Evolutionary conservation across 2,797 vertebrate genomes (phyloP), one percentile per base, ranked within the genome.

Genomic region (Poeciliopsis infans): DNA sequence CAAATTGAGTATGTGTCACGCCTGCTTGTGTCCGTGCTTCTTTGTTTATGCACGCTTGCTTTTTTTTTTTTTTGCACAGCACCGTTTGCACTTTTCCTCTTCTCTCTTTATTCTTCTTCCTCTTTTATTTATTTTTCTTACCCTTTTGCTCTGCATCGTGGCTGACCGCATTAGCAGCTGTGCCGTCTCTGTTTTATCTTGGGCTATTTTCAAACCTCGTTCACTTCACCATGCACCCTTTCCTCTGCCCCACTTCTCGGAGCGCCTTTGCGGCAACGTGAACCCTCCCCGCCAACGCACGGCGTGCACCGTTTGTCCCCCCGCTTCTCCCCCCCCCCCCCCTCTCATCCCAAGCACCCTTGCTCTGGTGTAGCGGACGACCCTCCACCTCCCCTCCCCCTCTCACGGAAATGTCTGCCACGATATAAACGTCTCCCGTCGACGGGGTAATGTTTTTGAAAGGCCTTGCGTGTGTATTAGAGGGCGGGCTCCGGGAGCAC

Each of bases 131-230:
- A 15, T 43, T 69, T 43, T 68, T 68, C 43, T 70, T n/a, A 18
- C 41, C 68, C 68, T 46, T 46, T 45, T 71, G 57, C 77, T 74
- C 74, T 0, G 1, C 61, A 18, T 72, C 1, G 61, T 75, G 70
- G 46, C 7, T 61, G 74, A 28, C 51, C 73, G 31, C 77, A 31
- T 74, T 45, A 79, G 87, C 75, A 76, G 87, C 81, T 73, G 75
- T 45, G 79, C 76, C 28, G 69, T 80, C 76, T 86, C 64, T 43
- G 76, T 91, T 92, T 92, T 78, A 81, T 92, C 88, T 81, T 86
- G 71, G 92, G 93, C 92, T 93, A 92, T 94, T 92, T 94, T 93
- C 94, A 91, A 93, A 92, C 84, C 87, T 72, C 49, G 88, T 91
- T 90, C 79, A 2, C 83, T 79, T 91, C 87, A 89, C 72, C 77